Evolutionary conservation across 2,113 vertebrate genomes (phyloP).

Genomic region (Recurvirostra avosetta): DNA sequence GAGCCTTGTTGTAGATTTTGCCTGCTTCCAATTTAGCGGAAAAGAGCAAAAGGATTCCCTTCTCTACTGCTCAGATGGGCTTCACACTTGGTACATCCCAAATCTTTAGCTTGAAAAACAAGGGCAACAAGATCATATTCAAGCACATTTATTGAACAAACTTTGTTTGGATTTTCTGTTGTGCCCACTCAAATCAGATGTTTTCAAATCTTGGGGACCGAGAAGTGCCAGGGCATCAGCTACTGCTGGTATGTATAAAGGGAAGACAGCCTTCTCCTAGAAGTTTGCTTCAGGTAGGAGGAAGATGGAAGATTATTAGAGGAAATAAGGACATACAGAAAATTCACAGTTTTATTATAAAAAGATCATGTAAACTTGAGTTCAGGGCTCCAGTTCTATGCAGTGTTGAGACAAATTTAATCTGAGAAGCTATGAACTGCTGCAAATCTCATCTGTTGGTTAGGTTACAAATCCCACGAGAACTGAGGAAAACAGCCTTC

Average conservation of each 20-base stretch:
- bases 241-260: background rate
- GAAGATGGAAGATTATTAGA: background rate
- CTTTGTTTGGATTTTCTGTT: background rate
- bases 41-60: background rate
- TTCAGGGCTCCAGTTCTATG: background rate
- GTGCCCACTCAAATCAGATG: background rate
- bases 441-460: background rate
- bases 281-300: background rate
- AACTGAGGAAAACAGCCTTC: background rate
- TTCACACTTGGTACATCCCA: background rate
- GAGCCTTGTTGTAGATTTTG: background rate
- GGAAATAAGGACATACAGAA: background rate
- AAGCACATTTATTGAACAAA: background rate
- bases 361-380: background rate
- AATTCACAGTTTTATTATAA: background rate
- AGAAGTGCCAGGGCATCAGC: background rate
- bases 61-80: background rate
- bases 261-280: background rate
- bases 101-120: background rate
- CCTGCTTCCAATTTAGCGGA: background rate
- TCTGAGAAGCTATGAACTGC: background rate
- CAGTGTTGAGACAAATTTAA: background rate
- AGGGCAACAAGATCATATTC: background rate
- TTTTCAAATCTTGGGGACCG: background rate
- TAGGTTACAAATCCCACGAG: background rate